phyloP scores from a whole-genome alignment of 92 coral and sea anemone species.

The Phymanthus crucifer region DNA sequence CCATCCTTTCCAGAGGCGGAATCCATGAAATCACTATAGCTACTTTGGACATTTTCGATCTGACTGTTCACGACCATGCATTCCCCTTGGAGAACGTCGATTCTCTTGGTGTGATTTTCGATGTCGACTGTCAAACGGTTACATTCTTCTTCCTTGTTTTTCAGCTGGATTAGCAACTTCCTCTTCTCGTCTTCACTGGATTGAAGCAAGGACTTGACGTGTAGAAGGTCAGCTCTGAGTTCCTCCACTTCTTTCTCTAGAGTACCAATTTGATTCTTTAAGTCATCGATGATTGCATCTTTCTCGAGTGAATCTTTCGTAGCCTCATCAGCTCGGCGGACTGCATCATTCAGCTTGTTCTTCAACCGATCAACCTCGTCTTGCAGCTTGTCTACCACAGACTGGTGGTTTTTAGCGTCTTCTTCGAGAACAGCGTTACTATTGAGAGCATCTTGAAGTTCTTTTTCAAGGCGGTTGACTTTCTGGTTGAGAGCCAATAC shows the following conservation, averaged over 20 bases:
- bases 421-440: slow-evolving; percentile 74
- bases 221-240: slow-evolving; percentile 77
- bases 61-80: slow-evolving; percentile 73
- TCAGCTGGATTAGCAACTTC: slow-evolving; percentile 64
- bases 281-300: slow-evolving; percentile 80
- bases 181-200: slow-evolving; percentile 85
- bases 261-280: slow-evolving; percentile 67
- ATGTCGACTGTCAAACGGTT: slow-evolving; percentile 72
- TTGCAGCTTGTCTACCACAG: slow-evolving; percentile 66
- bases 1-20: slow-evolving; percentile 56
- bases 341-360: slow-evolving; percentile 77
- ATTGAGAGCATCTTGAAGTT: slow-evolving; percentile 79
- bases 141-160: slow-evolving; percentile 77
- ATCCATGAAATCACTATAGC: slow-evolving; percentile 72
- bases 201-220: slow-evolving; percentile 69
- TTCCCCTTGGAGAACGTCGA: slow-evolving; percentile 76
- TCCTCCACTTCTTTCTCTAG: slow-evolving; percentile 87
- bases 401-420: slow-evolving; percentile 73
- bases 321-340: slow-evolving; percentile 71
- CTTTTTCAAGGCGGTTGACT: slow-evolving; percentile 75
- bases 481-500: slow-evolving; percentile 71
- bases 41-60: slow-evolving; percentile 64
- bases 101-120: slow-evolving; percentile 67
- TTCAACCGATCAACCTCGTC: slow-evolving; percentile 85
- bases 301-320: slow-evolving; percentile 74